These are phyloP conservation scores for Illadopsis cleaveri DNA, from an alignment of 2,113 vertebrate genomes.

Conservation along the genomic window DNA sequence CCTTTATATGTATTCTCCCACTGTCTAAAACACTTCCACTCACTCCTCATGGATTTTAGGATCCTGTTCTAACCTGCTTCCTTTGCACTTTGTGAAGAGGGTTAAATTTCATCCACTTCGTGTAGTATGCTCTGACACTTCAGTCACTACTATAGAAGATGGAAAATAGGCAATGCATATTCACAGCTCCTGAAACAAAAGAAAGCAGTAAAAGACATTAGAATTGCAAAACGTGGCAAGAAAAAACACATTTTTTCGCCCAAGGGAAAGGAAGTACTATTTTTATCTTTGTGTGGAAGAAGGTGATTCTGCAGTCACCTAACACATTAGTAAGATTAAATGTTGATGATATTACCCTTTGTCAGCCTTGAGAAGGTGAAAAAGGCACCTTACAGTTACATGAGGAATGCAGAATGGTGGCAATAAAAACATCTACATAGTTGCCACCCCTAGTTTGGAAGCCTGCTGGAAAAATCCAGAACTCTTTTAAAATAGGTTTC, in stretches of 20 bases:
- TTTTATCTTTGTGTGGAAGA: conserved; percentile 52
- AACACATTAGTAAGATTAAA: conserved; percentile 42
- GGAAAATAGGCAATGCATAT: neutral
- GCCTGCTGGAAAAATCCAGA: neutral
- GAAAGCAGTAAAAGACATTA: conserved; percentile 41
- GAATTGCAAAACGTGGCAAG: conserved; percentile 44
- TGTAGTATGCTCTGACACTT: neutral
- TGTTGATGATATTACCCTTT: conserved; percentile 13
- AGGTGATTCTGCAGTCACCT: conserved; percentile 60
- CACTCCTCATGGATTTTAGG: neutral
- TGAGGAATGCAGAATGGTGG: neutral
- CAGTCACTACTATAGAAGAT: neutral
- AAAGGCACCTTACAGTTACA: neutral
- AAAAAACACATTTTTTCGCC: neutral
- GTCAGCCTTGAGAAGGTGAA: neutral
- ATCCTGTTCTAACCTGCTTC: neutral
- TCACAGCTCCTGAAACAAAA: conserved; percentile 34
- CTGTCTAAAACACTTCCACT: neutral
- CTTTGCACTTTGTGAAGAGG: neutral
- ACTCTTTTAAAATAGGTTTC: neutral
- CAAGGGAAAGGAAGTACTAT: neutral
- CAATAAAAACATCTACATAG: neutral
- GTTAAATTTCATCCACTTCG: neutral
- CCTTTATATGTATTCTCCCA: neutral
- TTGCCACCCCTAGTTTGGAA: neutral